These are phyloP conservation scores for Strix aluco DNA, from an alignment of 2,113 vertebrate genomes.

Conservation along the genomic window DNA sequence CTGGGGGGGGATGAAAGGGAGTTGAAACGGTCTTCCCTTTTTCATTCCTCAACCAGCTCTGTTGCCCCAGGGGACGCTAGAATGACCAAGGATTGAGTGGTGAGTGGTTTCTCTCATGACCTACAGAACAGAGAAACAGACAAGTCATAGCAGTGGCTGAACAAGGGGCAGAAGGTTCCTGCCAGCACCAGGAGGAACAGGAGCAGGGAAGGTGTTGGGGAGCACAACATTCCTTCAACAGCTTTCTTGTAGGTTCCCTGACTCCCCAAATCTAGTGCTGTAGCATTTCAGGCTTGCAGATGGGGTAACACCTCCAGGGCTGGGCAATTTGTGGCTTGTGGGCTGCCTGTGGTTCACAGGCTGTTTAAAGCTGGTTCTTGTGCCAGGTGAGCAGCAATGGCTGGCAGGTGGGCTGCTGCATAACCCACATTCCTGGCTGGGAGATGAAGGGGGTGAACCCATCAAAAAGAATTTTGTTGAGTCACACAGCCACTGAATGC, in stretches of 20 bases:
- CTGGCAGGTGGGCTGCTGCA: not conserved
- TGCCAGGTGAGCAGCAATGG: not conserved
- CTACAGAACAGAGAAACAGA: not conserved
- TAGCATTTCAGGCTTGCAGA: not conserved
- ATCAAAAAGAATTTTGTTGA: not conserved
- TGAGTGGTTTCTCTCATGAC: not conserved
- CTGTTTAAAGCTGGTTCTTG: not conserved
- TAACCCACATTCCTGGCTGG: not conserved
- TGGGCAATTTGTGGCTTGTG: not conserved
- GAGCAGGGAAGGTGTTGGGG: not conserved
- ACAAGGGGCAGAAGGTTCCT: not conserved
- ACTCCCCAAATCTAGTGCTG: not conserved
- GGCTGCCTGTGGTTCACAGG: not conserved
- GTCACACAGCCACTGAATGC: not conserved
- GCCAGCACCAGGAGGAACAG: not conserved
- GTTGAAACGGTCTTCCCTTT: not conserved
- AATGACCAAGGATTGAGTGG: not conserved
- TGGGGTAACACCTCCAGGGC: not conserved
- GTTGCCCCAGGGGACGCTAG: not conserved
- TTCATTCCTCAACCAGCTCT: not conserved
- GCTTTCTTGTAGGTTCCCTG: not conserved
- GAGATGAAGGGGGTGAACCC: not conserved
- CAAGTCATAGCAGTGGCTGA: not conserved
- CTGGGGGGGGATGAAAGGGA: too few species aligned
- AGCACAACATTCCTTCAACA: not conserved